Base-by-base conservation (phyloP, 1,140 invertebrate species). In the Brachionus asplanchnoidis region DNA sequence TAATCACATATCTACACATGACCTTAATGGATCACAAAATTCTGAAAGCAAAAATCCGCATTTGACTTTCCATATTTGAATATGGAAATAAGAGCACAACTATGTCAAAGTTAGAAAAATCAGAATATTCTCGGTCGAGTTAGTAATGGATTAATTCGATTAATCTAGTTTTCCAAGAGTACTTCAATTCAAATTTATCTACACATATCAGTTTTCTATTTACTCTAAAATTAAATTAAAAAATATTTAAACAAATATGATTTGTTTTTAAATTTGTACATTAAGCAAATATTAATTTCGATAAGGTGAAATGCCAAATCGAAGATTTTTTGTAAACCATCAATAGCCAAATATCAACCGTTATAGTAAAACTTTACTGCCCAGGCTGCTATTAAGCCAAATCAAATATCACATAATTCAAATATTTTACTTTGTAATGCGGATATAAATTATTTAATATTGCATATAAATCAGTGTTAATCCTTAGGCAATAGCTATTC, bases 151-250 rank as follows among this genome's bases (percentile, higher is more conserved):
- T 73, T 73, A 73, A 73, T 73, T 73, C 68, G 28, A 73, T 73
- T 73, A 40, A 40, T 73, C 68, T 40, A 42, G 28, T 73, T 73
- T 40, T 73, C 36, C 32, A 40, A 73, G 28, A 40, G 28, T 42
- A 73, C 36, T 73, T 17, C 17, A 42, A 17, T 42, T 73, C 9
- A 73, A 73, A 73, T 73, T 73, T 73, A 73, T 73, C 68, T 73
- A 73, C 68, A 73, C 68, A 73, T 73, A 73, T 73, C 68, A 73
- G 68, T 73, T 73, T 73, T 73, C 68, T 73, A 73, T 73, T 73
- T 36, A 73, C 40, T 73, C 68, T 73, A 73, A 73, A 40, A 73
- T 40, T 73, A 42, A 73, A 42, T 42, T 73, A 42, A 73, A 73
- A 73, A 40, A 42, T 42, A 73, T 73, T 40, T 42, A 73, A 40